Base-by-base conservation (phyloP, 2,797 vertebrate species). In the Brotula barbata region DNA sequence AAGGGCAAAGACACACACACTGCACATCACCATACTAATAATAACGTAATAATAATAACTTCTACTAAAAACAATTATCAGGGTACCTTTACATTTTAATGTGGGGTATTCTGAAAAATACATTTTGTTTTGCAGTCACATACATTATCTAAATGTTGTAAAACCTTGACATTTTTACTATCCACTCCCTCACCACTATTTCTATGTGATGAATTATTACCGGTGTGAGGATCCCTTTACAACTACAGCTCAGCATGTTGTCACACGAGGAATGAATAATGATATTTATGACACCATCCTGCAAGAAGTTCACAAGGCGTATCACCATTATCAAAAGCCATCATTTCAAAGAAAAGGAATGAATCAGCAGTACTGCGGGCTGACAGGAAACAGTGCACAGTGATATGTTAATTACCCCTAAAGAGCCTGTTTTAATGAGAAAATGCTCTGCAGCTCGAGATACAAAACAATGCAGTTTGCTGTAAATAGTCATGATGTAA, bases 71-170 rank as follows among this genome's bases (percentile, higher is more conserved):
- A n/a, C n/a, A n/a, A n/a, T n/a, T n/a, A n/a, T n/a, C n/a, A n/a
- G n/a, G 25, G 25, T 3, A 7, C 3, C 25, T 28, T 28, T 28
- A 57, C 49, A 71, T 72, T 59, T 71, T 65, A 59, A 22, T 20
- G 39, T 0, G 6, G 7, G 15, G 54, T 65, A 51, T 73, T 1
- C 65, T 71, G 21, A 67, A 42, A 64, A 53, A 23, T 55, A 69
- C 47, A 14, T 58, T 45, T 9, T 15, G 45, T 56, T 17, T 49
- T 74, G 17, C 40, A 40, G 40, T 43, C 40, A 39, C 43, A 15
- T 5, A 23, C 61, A 33, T 58, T n/a, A 14, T 22, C 3, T 28
- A 28, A 28, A 15, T 10, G 21, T 23, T 43, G 33, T 20, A 33
- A 48, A 19, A 41, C 36, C 19, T 21, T 5, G 21, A 28, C 41